Evolutionary conservation across 2,888 invertebrate species (phyloP).

Genomic region (Eretmocerus hayati): DNA sequence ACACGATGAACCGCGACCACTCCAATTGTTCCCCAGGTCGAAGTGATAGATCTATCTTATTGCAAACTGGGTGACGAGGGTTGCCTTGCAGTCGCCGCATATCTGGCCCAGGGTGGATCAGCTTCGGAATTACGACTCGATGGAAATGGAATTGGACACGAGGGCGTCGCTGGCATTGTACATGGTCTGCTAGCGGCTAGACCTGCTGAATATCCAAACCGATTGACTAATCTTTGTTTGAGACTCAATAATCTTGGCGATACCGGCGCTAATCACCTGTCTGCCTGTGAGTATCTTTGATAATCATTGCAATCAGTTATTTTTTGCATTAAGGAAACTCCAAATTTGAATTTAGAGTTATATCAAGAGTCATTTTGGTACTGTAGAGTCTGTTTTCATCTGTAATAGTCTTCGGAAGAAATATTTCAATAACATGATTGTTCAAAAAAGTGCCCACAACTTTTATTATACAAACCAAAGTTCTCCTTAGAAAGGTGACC

Average conservation of each 20-base stretch:
- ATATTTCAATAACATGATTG: no score
- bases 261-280: constrained; percentile 47
- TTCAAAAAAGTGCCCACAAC: no score
- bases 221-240: constrained; percentile 47
- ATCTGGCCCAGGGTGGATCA: constrained; percentile 25
- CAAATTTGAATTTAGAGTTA: no score
- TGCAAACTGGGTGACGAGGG: constrained; percentile 59
- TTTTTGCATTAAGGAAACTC: neutral
- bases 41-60: constrained; percentile 59
- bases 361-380: no score
- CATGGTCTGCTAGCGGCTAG: constrained; percentile 50
- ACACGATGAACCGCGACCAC: no score
- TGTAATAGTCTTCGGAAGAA: no score
- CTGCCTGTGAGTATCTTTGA: constrained; percentile 36
- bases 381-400: no score
- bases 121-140: constrained; percentile 50
- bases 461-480: no score
- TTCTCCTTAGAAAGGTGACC: no score
- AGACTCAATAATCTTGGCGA: constrained; percentile 58
- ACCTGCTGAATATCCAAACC: constrained; percentile 34
- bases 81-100: constrained; percentile 54
- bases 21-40: no score
- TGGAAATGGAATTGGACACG: constrained; percentile 53
- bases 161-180: constrained; percentile 52
- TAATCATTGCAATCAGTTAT: no score